Evolutionary conservation across 1,140 invertebrate species (phyloP), one percentile per base, ranked within the genome.

Genomic region (Gryllus bimaculatus): DNA sequence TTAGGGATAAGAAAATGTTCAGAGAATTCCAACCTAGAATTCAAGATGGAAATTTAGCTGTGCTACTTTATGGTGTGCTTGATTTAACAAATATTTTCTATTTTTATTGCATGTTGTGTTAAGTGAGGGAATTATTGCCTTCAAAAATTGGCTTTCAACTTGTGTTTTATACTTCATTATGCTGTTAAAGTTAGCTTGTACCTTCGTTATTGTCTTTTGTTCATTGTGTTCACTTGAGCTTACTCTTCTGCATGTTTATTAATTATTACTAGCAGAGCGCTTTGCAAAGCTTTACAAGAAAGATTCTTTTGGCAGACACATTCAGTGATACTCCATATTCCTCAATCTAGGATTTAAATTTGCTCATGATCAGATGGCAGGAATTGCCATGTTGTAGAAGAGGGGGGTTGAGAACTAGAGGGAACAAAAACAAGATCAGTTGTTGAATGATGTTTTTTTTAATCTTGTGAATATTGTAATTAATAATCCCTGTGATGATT

Each of bases 381-480:
- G 18, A 48, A 66, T 74, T 47, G 78, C 49, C 66, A 21, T 49
- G 18, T 73, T 12, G 48, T 79, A 21, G 75, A 39, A 49, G 21
- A 47, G 20, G 47, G 47, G 75, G 47, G 47, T 21, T 77, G 75
- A 47, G 47, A 54, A 20, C 8, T 39, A 48, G 21, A 73, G 78
- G 74, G 49, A 79, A 47, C 75, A 73, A 20, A 77, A 73, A 15
- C 48, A 54, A 74, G 47, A 77, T 79, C 75, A 79, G 47, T 79
- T 77, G 75, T 77, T 79, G 75, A 79, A 79, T 77, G 66, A 74
- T 66, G 75, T 79, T 66, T 79, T 79, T 47, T 79, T 76, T 76
- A 47, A 20, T 49, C 54, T 79, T 79, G 79, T 79, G 79, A 79
- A 79, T 79, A 79, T 39, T 79, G 78, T 79, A 79, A 79, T 76